These are phyloP conservation scores for Scaptodrosophila lebanonensis DNA, from an alignment of 1,140 invertebrate species.

Conservation along the genomic window DNA sequence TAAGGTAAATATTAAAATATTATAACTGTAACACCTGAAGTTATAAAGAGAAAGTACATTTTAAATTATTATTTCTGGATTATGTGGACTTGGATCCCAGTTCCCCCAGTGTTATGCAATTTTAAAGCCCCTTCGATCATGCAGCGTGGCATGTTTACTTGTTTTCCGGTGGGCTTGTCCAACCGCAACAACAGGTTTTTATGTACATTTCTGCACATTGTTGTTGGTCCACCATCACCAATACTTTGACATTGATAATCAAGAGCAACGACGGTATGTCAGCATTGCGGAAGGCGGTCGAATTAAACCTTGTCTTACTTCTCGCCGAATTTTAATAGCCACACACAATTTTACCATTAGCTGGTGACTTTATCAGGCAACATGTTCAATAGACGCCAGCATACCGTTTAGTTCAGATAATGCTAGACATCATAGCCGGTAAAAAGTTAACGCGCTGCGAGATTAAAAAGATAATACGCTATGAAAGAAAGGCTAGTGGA, in stretches of 20 bases:
- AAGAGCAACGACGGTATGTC: not conserved
- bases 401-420: constrained; percentile 42
- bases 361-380: constrained; percentile 36
- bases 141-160: constrained; percentile 46
- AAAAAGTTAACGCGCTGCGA: constrained; percentile 36
- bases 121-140: too few species aligned
- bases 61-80: too few species aligned
- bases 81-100: too few species aligned
- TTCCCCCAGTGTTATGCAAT: too few species aligned
- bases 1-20: too few species aligned
- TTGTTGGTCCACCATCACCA: constrained; percentile 17
- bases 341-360: constrained; percentile 20
- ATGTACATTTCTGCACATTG: constrained; percentile 1
- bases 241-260: constrained; percentile 7
- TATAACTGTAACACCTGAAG: too few species aligned
- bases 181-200: constrained; percentile 54
- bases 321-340: constrained; percentile 24
- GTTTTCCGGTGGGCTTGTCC: constrained; percentile 7
- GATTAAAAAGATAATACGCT: constrained; percentile 46
- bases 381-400: constrained; percentile 3
- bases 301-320: constrained; percentile 61
- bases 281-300: constrained; percentile 33
- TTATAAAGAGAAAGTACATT: too few species aligned
- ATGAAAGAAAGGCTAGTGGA: constrained; percentile 50
- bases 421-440: constrained; percentile 28